Evolutionary conservation across 2,888 invertebrate species (phyloP).

Genomic region (Nomada fucata): DNA sequence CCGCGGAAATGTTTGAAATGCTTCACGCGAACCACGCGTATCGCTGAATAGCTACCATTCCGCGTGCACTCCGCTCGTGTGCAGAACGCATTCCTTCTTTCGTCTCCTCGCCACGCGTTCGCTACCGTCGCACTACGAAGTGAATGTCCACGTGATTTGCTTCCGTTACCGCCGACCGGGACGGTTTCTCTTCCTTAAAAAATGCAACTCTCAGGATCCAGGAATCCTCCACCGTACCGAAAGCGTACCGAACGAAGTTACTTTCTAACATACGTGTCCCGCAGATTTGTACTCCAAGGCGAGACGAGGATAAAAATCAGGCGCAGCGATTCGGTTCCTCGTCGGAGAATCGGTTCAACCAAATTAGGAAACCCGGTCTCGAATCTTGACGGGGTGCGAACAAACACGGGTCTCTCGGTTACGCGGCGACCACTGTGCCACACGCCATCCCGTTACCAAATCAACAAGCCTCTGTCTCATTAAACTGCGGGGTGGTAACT

Average conservation of each 20-base stretch:
- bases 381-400: slow-evolving; percentile 15
- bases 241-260: not conserved
- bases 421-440: slow-evolving; percentile 5
- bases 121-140: not conserved
- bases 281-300: not conserved
- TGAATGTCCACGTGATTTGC: no score
- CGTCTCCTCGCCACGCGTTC: not conserved
- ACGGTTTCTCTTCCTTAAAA: no score
- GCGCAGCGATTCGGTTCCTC: not conserved
- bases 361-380: not conserved
- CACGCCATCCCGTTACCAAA: slow-evolving; percentile 38
- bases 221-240: no score
- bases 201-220: no score
- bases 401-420: slow-evolving; percentile 31
- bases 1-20: slow-evolving; percentile 8
- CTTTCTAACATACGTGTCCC: not conserved
- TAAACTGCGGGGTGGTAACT: slow-evolving; percentile 12
- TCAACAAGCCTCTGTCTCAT: slow-evolving; percentile 32
- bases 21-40: not conserved
- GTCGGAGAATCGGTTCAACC: not conserved
- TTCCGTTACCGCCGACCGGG: no score
- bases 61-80: not conserved
- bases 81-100: slow-evolving; percentile 3
- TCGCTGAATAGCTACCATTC: not conserved
- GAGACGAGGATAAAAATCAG: not conserved